Base-by-base conservation (phyloP, 2,888 invertebrate species). In the Amiota mariae region DNA sequence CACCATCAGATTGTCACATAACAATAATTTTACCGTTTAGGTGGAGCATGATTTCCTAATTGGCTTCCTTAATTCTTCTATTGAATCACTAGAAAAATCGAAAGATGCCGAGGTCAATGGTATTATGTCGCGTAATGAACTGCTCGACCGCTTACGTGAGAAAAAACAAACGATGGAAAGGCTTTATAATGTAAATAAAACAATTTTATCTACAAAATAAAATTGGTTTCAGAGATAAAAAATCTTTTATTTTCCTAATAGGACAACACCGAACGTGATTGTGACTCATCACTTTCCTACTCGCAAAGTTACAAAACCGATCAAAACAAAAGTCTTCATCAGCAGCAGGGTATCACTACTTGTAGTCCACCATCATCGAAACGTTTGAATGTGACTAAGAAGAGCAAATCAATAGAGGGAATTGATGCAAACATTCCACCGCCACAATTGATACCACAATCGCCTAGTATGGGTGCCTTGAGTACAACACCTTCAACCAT, bases 41-140 rank as follows among this genome's bases (percentile, higher is more conserved):
- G 93, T 94, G 73, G 93, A 94, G 78, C 94, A 95, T 15, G 93
- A 94, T 82, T 94, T 94, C 86, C 92, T 94, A 86, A 90, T 94
- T 63, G 92, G 93, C 77, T 96, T 95, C 86, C 87, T 96, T 51
- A 94, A 94, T 78, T 94, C 93, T 76, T 94, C 94, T 79, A 92
- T 95, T 81, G 80, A 92, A 91, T 85, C 92, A 86, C 83, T 90
- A 92, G 80, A 92, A 84, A 89, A 92, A 89, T 87, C 85, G 15
- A 85, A 87, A 76, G 89, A 90, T 18, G 82, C 79, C 1, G 90
- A 90, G 77, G 89, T 90, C 74, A 90, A 90, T 82, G 90, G 90
- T 46, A 90, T 90, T 56, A 90, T 90, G 83, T 86, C 87, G 51
- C 89, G 89, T 80, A 87, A 94, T 79, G 95, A 95, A 79, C 88